phyloP scores from a whole-genome alignment of 2,797 vertebrate species.

The Micropoecilia bifurca region DNA sequence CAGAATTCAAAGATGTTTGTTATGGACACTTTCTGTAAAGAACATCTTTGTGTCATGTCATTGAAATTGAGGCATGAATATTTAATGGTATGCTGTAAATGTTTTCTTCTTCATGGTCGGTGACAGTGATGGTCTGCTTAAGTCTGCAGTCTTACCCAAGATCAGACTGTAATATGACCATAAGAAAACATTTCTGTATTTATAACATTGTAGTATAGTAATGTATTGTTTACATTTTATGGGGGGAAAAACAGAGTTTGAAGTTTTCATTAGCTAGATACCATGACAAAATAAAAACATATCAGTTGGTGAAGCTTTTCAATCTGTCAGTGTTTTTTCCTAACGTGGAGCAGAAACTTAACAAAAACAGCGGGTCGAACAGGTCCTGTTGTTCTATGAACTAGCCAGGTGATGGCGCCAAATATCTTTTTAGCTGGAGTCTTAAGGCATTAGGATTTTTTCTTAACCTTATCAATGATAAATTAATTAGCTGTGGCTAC shows the following conservation, averaged over 20 bases:
- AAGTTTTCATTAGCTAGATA: neutral
- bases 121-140: neutral
- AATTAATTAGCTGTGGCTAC: neutral
- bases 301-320: neutral
- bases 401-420: constrained; percentile 47
- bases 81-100: neutral
- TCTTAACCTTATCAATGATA: neutral
- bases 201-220: neutral
- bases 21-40: neutral
- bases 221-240: neutral
- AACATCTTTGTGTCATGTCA: neutral
- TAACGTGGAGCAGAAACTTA: neutral
- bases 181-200: neutral
- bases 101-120: neutral
- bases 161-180: neutral
- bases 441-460: neutral
- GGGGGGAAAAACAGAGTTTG: neutral
- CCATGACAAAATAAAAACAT: neutral
- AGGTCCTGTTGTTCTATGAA: neutral
- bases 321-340: neutral
- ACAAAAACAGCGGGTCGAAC: no score
- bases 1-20: neutral
- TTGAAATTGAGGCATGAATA: neutral
- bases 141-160: neutral
- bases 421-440: constrained; percentile 1